Evolutionary conservation across 2,113 vertebrate species (phyloP).

Genomic region (Megaceryle maxima): DNA sequence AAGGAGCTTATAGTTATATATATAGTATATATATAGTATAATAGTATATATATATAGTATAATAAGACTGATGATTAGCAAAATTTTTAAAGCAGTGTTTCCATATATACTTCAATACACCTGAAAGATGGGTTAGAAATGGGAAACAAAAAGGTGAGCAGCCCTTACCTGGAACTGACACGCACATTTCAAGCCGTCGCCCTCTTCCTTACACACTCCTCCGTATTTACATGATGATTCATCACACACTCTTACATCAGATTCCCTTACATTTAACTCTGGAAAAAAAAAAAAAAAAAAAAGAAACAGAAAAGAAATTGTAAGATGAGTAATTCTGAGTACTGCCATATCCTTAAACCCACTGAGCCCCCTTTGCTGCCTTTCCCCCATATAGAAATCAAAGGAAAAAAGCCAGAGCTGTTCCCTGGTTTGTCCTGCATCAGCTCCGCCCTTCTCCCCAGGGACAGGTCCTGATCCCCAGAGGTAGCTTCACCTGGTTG

Average conservation of each 20-base stretch:
- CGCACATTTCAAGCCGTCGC: conserved; percentile 88
- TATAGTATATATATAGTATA: no score
- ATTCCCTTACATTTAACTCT: conserved; percentile 90
- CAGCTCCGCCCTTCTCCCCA: not conserved
- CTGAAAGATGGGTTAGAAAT: not conserved
- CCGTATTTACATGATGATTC: conserved; percentile 90
- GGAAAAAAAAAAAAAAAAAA: conserved; percentile 18
- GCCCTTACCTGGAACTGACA: conserved; percentile 93
- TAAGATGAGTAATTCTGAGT: not conserved
- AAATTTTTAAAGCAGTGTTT: not conserved
- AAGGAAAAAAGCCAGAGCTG: not conserved
- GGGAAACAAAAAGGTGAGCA: not conserved
- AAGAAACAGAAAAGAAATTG: not conserved
- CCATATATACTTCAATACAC: not conserved
- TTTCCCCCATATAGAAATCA: not conserved
- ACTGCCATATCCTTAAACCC: not conserved
- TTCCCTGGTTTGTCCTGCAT: not conserved
- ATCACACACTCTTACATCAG: conserved; percentile 86
- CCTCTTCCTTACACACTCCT: conserved; percentile 90
- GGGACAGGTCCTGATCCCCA: not conserved
- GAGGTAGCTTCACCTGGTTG: not conserved
- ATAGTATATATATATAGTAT: no score
- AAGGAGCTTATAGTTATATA: not conserved
- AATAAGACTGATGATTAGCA: not conserved
- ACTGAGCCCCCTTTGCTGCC: not conserved